These are phyloP conservation scores for Neodon shergylaensis DNA, from an alignment of 2,113 vertebrate genomes.

Conservation along the genomic window DNA sequence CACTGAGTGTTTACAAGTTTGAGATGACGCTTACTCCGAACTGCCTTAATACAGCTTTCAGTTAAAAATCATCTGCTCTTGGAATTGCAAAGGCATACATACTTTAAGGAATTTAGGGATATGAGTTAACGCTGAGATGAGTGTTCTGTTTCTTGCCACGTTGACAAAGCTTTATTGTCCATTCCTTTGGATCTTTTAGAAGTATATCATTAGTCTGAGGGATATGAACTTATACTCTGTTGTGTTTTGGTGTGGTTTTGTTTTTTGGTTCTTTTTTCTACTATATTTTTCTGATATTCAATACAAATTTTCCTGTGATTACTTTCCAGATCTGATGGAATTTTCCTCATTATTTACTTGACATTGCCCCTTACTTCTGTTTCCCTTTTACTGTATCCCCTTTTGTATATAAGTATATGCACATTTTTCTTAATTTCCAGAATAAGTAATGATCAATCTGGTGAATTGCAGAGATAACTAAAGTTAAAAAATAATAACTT, in stretches of 20 bases:
- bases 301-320: not conserved
- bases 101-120: not conserved
- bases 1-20: not conserved
- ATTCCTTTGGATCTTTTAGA: not conserved
- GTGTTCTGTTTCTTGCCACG: not conserved
- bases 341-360: slow-evolving; percentile 12
- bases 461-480: not conserved
- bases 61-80: not conserved
- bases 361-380: not conserved
- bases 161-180: not conserved
- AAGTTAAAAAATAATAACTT: slow-evolving; percentile 6
- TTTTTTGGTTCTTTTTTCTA: not conserved
- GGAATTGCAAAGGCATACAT: not conserved
- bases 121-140: not conserved
- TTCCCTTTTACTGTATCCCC: not conserved
- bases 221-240: not conserved
- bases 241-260: not conserved
- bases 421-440: not conserved
- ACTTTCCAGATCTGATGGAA: not conserved
- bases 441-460: not conserved
- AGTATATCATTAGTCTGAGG: not conserved
- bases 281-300: not conserved
- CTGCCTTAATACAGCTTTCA: not conserved
- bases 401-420: not conserved
- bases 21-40: not conserved